Evolutionary conservation across 2,888 invertebrate species (phyloP), one percentile per base, ranked within the genome.

Genomic region (Ctena decussata): DNA sequence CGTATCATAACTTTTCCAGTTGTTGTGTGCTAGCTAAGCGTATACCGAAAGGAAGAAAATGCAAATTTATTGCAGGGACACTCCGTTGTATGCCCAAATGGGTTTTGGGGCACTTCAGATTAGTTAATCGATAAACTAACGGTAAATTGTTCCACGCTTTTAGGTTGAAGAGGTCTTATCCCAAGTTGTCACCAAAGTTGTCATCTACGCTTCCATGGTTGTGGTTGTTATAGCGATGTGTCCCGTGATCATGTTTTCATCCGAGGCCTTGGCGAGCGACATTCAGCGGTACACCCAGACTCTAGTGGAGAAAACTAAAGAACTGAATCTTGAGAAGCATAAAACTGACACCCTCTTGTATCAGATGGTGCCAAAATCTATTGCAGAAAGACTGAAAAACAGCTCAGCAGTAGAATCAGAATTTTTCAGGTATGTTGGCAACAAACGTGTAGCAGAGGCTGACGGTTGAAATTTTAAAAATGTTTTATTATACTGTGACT

Each of bases 121-220:
- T n/a, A n/a, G n/a, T n/a, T n/a, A n/a, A n/a, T n/a, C n/a, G n/a
- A n/a, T n/a, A n/a, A n/a, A n/a, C n/a, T n/a, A n/a, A n/a, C n/a
- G n/a, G n/a, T n/a, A n/a, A n/a, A n/a, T n/a, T n/a, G n/a, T n/a
- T n/a, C 41, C 46, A 15, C 8, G 12, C 21, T 46, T 57, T 1
- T 27, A 87, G 79, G 65, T 90, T 37, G 83, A 86, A 41, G 78
- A 72, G 30, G 86, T 89, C 21, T 71, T 89, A n/a, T 84, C 78
- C n/a, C 86, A 86, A 57, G 98, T 94, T 96, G 96, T 69, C 96
- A 96, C 41, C 30, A 91, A 90, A 60, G 86, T 92, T 24, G 90
- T 89, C 41, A 89, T 91, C 60, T 86, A 85, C 60, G 84, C 89
- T 30, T 85, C 82, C 1, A 86, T 86, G 77, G 84, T 91, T 11